phyloP scores from a whole-genome alignment of 2,888 invertebrate genomes.

The Endotricha flammealis region DNA sequence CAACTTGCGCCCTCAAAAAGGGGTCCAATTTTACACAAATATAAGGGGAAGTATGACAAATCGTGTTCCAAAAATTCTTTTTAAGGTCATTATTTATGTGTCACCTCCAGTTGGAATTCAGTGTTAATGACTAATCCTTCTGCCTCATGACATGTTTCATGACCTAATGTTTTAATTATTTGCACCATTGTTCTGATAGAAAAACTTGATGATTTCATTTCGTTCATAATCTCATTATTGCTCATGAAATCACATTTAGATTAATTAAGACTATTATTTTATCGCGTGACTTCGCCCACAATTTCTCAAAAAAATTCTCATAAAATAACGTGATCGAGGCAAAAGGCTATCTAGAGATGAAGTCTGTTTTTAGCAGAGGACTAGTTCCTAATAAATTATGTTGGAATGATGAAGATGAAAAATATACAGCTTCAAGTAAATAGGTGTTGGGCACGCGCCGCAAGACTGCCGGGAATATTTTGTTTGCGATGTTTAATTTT shows the following conservation, averaged over 20 bases:
- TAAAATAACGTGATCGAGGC: too few relatives aligned
- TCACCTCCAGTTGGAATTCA: constrained; percentile 12
- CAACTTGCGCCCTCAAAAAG: background rate
- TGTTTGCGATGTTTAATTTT: too few relatives aligned
- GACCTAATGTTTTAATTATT: constrained; percentile 10
- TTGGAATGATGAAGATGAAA: too few relatives aligned
- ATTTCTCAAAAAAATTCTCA: too few relatives aligned
- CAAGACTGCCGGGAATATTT: too few relatives aligned
- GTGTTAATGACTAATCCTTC: constrained; percentile 15
- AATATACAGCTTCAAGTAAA: too few relatives aligned
- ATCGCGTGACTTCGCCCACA: too few relatives aligned
- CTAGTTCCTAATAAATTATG: too few relatives aligned
- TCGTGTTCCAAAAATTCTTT: constrained; percentile 15
- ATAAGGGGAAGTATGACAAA: constrained; percentile 21
- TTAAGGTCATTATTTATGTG: constrained; percentile 12
- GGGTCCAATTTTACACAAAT: constrained; percentile 10
- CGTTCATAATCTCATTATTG: background rate
- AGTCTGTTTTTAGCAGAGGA: too few relatives aligned
- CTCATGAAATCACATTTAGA: background rate
- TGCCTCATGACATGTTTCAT: constrained; percentile 16
- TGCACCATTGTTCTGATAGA: constrained; percentile 3
- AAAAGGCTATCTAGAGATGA: too few relatives aligned
- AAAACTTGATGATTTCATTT: constrained; percentile 7
- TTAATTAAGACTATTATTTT: too few relatives aligned
- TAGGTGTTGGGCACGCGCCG: too few relatives aligned